phyloP scores from a whole-genome alignment of 2,888 invertebrate species.

The Aleiodes alternator region DNA sequence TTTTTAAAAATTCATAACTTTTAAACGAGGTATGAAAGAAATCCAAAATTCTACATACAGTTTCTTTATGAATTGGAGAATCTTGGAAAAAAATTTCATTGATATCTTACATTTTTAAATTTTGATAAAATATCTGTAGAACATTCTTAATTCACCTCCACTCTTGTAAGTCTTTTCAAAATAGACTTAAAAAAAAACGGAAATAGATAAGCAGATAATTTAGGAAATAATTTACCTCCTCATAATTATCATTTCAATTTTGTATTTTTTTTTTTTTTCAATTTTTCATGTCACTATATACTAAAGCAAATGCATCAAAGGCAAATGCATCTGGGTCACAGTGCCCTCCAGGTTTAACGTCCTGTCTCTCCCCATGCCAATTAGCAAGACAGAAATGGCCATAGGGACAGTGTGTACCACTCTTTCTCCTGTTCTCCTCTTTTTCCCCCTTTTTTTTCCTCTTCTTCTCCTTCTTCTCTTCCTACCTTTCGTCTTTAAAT shows the following conservation, averaged over 20 bases:
- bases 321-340: constrained; percentile 29
- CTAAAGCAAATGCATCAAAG: constrained; percentile 9
- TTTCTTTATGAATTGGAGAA: too few relatives aligned
- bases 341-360: constrained; percentile 28
- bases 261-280: background rate
- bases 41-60: too few relatives aligned
- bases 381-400: constrained; percentile 37
- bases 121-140: too few relatives aligned
- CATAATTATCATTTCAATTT: background rate
- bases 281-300: constrained; percentile 3
- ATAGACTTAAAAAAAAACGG: too few relatives aligned
- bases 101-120: too few relatives aligned
- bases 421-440: constrained; percentile 20
- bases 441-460: background rate
- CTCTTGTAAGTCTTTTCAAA: too few relatives aligned
- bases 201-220: too few relatives aligned
- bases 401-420: background rate
- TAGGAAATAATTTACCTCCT: background rate
- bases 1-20: too few relatives aligned
- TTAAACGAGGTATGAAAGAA: too few relatives aligned
- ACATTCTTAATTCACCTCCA: too few relatives aligned
- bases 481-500: constrained; percentile 28
- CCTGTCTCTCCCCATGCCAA: constrained; percentile 34
- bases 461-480: background rate
- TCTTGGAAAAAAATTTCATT: too few relatives aligned